Percentiles rank a stretch among this genome's conserved stretches.
Evolutionary conservation across 2,113 vertebrate species (phyloP).

Genomic region (Ornithorhynchus anatinus): DNA sequence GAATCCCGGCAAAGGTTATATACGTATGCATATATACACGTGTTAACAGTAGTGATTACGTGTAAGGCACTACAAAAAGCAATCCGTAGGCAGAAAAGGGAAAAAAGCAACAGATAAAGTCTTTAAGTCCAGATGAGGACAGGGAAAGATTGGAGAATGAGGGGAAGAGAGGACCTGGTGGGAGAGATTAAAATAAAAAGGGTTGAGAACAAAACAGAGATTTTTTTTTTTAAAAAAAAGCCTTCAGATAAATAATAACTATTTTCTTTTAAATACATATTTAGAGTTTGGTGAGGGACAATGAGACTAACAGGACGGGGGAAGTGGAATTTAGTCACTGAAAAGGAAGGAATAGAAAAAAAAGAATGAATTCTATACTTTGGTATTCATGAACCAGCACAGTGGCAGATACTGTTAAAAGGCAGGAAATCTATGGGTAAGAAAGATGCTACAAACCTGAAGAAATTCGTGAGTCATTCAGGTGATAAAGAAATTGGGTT

Average conservation of each 20-base stretch:
- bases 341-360: neutral
- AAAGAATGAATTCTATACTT: constrained; percentile 16
- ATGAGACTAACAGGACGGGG: constrained; percentile 14
- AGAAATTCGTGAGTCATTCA: neutral
- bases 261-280: constrained; percentile 22
- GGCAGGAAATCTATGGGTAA: neutral
- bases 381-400: neutral
- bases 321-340: constrained; percentile 2
- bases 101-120: neutral
- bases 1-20: constrained; percentile 32
- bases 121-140: constrained; percentile 1
- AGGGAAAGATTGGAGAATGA: constrained; percentile 15
- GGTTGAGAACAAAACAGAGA: constrained; percentile 14
- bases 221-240: too few relatives aligned
- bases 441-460: neutral
- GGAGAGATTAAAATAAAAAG: neutral
- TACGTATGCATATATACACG: constrained; percentile 53
- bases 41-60: constrained; percentile 34
- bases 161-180: neutral
- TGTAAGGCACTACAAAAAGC: constrained; percentile 35
- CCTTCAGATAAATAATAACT: constrained; percentile 23
- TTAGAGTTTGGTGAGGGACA: constrained; percentile 25
- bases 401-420: neutral
- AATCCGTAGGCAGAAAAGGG: constrained; percentile 2
- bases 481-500: neutral